These are phyloP conservation scores for Spilosoma lubricipeda DNA, from an alignment of 2,888 invertebrate genomes.

Conservation along the genomic window DNA sequence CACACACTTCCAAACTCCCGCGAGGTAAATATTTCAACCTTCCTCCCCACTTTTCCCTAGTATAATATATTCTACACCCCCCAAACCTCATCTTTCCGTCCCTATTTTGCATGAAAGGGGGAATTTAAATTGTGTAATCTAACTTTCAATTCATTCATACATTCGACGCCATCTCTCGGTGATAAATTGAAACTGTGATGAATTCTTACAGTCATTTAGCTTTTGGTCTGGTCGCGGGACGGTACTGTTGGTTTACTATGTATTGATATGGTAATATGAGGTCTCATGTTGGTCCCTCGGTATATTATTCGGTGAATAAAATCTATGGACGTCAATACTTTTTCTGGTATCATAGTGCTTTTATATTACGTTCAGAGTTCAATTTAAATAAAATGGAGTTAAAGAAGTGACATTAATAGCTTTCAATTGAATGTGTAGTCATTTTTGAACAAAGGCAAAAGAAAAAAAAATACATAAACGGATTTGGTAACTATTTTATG, in stretches of 20 bases:
- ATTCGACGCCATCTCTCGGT: slow-evolving; percentile 84
- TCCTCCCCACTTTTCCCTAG: slow-evolving; percentile 63
- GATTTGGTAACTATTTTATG: background rate
- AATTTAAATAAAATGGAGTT: background rate
- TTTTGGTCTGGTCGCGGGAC: slow-evolving; percentile 53
- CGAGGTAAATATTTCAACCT: slow-evolving; percentile 84
- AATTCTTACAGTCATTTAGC: slow-evolving; percentile 79
- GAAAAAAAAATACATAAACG: background rate
- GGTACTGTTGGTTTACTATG: slow-evolving; percentile 52
- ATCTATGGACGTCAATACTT: background rate
- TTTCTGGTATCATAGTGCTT: background rate
- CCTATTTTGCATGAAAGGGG: slow-evolving; percentile 86
- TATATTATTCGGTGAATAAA: background rate
- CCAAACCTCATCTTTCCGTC: slow-evolving; percentile 83
- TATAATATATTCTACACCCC: slow-evolving; percentile 82
- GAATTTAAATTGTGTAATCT: slow-evolving; percentile 87
- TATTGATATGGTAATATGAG: slow-evolving; percentile 65
- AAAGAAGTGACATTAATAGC: background rate
- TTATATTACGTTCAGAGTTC: background rate
- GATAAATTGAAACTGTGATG: slow-evolving; percentile 84
- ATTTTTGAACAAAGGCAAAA: no score
- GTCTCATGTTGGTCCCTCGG: background rate
- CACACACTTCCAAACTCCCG: slow-evolving; percentile 83
- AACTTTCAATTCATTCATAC: slow-evolving; percentile 87
- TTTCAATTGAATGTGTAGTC: no score